A percentile compares a stretch with the other conserved stretches of the same genome.
These are phyloP conservation scores for Diplazon laetatorius DNA, from an alignment of 2,888 invertebrate species.

Conservation along the genomic window DNA sequence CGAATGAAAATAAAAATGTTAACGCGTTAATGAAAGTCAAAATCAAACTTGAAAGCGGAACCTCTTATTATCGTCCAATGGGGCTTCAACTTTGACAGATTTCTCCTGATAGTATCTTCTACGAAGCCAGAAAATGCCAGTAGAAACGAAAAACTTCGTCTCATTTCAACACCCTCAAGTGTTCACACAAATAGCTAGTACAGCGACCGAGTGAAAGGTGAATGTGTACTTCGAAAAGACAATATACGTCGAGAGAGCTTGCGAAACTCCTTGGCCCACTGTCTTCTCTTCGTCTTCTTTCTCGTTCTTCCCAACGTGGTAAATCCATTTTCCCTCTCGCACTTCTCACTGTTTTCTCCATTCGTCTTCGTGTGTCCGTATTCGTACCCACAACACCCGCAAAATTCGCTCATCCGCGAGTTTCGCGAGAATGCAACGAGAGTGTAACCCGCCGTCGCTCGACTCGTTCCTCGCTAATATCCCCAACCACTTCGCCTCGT, in stretches of 20 bases:
- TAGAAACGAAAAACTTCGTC: too few relatives aligned
- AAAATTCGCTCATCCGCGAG: constrained; percentile 22
- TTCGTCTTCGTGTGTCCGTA: constrained; percentile 32
- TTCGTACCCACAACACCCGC: constrained; percentile 17
- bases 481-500: constrained; percentile 35
- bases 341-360: constrained; percentile 15
- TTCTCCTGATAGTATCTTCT: too few relatives aligned
- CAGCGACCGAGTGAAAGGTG: constrained; percentile 9
- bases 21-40: too few relatives aligned
- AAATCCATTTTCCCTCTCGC: neutral
- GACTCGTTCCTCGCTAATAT: constrained; percentile 32
- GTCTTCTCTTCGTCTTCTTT: neutral
- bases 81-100: too few relatives aligned
- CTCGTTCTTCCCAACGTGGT: constrained; percentile 19
- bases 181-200: neutral
- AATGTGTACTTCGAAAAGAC: constrained; percentile 26
- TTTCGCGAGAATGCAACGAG: constrained; percentile 29
- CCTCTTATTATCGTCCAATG: too few relatives aligned
- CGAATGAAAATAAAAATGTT: too few relatives aligned
- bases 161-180: too few relatives aligned
- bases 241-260: constrained; percentile 22
- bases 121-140: too few relatives aligned
- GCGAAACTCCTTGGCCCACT: neutral
- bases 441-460: constrained; percentile 21
- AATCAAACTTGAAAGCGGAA: too few relatives aligned